Evolutionary conservation across 2,888 invertebrate genomes (phyloP).

Genomic region (Ecliptopera silaceata): DNA sequence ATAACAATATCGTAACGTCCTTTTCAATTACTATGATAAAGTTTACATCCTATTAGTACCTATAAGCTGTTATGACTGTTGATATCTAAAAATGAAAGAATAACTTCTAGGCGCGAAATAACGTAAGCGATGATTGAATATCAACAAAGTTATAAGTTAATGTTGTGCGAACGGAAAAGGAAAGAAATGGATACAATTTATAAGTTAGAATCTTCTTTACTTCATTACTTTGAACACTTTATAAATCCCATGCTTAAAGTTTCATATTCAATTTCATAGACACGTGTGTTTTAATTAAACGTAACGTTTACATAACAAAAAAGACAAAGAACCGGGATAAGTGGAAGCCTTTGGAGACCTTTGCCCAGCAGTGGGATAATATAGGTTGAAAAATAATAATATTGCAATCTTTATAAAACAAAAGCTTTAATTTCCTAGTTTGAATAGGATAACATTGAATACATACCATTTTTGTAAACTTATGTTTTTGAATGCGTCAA

Average conservation of each 20-base stretch:
- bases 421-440: no score
- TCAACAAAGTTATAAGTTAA: background rate
- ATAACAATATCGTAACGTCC: conserved; percentile 43
- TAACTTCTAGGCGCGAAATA: background rate
- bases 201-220: background rate
- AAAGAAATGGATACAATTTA: background rate
- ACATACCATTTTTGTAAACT: conserved; percentile 14
- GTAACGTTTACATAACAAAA: no score
- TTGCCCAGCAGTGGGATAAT: no score
- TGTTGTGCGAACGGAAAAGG: background rate
- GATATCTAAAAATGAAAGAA: conserved; percentile 3
- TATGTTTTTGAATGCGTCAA: conserved; percentile 23
- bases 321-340: no score
- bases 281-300: no score
- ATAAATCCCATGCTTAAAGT: background rate
- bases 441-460: no score
- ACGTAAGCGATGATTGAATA: background rate
- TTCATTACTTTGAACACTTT: conserved; percentile 3
- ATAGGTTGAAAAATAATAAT: no score
- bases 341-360: no score
- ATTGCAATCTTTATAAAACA: no score
- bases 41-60: conserved; percentile 22
- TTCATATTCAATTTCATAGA: background rate
- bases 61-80: conserved; percentile 1
- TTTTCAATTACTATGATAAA: conserved; percentile 48